phyloP scores from a whole-genome alignment of 2,797 vertebrate genomes.

The Natrix natrix region DNA sequence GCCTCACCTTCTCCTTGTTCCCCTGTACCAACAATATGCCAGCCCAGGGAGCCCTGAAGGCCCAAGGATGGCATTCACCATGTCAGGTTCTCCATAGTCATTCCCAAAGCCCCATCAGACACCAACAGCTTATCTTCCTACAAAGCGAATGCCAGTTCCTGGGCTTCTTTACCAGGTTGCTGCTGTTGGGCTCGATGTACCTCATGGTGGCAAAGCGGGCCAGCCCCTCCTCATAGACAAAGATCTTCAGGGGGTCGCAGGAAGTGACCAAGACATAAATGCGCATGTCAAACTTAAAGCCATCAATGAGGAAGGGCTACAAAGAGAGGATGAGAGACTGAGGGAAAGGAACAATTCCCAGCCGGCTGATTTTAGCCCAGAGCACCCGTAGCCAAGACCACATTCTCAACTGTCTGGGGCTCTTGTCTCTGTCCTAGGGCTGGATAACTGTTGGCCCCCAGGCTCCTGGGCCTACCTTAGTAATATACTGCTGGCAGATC shows the following conservation, averaged over 20 bases:
- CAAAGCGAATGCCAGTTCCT: not conserved
- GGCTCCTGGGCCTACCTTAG: conserved; percentile 68
- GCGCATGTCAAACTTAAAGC: conserved; percentile 78
- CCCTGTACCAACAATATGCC: too few relatives aligned
- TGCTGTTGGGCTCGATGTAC: conserved; percentile 70
- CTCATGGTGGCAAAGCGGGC: conserved; percentile 77
- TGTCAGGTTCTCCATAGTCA: not conserved
- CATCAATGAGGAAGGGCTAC: conserved; percentile 78
- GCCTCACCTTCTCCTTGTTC: not conserved
- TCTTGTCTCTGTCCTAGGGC: not conserved
- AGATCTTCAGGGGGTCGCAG: conserved; percentile 77
- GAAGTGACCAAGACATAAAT: conserved; percentile 77
- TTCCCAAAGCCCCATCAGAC: not conserved
- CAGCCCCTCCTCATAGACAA: conserved; percentile 76
- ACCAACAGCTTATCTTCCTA: not conserved
- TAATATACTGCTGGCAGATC: conserved; percentile 79
- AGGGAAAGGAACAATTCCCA: not conserved
- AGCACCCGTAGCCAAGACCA: too few relatives aligned
- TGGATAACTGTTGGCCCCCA: not conserved
- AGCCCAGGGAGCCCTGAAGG: not conserved
- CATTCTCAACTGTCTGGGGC: not conserved
- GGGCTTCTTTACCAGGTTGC: conserved; percentile 69
- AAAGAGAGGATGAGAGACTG: conserved; percentile 3
- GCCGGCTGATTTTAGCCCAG: not conserved
- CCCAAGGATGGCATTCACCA: not conserved